These are phyloP conservation scores for Epizoanthus stellaris DNA, from an alignment of 92 coral and sea anemone genomes.

Conservation along the genomic window DNA sequence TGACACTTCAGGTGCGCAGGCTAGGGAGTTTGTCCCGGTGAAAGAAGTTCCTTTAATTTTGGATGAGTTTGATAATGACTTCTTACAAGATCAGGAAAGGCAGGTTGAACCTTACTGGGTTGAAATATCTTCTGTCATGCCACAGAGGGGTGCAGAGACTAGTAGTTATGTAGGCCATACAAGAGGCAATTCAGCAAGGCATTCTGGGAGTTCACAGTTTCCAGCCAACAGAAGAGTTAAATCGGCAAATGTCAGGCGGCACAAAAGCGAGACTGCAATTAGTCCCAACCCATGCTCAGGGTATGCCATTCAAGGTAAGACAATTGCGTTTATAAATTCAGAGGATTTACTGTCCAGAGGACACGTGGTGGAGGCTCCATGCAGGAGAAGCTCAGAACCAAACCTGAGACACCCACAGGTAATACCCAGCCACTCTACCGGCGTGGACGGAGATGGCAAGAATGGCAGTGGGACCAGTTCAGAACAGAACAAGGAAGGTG, in stretches of 20 bases:
- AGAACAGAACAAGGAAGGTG: no score
- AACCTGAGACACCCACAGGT: no score
- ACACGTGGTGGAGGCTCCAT: slow-evolving; percentile 25
- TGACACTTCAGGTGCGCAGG: background rate
- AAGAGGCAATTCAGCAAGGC: slow-evolving; percentile 42
- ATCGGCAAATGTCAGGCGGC: slow-evolving; percentile 59
- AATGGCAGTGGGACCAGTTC: no score
- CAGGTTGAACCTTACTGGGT: slow-evolving; percentile 72
- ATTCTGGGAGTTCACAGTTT: slow-evolving; percentile 17
- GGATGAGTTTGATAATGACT: background rate
- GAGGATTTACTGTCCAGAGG: slow-evolving; percentile 69
- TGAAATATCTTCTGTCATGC: slow-evolving; percentile 64
- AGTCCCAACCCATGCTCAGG: slow-evolving; percentile 1
- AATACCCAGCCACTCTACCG: no score
- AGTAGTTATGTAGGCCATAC: background rate
- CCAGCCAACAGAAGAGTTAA: slow-evolving; percentile 29
- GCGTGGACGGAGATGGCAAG: no score
- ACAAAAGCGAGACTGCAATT: slow-evolving; percentile 49
- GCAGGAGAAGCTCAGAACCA: slow-evolving; percentile 13
- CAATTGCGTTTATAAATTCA: slow-evolving; percentile 66
- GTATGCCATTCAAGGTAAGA: slow-evolving; percentile 74
- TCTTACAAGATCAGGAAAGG: background rate
- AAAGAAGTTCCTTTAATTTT: slow-evolving; percentile 13
- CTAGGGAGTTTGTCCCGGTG: background rate
- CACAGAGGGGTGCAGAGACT: slow-evolving; percentile 28